Conservation (phyloP, 2,888 invertebrate genomes). For the Caenorhabditis plicata region DNA sequence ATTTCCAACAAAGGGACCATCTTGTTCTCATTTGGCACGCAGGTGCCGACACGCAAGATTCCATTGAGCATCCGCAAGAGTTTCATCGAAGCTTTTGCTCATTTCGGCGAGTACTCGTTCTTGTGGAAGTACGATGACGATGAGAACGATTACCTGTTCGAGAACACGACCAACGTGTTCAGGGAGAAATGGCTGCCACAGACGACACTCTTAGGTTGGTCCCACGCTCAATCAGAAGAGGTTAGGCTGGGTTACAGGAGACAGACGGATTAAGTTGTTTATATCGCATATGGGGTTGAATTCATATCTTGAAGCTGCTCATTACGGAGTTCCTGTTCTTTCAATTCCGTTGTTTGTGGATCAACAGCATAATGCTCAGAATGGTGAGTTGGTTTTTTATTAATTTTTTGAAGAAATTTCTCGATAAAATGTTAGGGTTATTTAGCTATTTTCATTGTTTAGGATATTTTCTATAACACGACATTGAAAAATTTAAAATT, state of each 20-base stretch:
- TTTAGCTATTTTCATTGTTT: too few relatives aligned
- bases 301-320: constrained; percentile 37
- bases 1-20: too few relatives aligned
- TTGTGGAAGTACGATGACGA: constrained; percentile 45
- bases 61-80: constrained; percentile 29
- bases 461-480: too few relatives aligned
- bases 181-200: constrained; percentile 51
- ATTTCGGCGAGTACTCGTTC: constrained; percentile 43
- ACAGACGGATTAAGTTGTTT: constrained; percentile 33
- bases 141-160: constrained; percentile 26
- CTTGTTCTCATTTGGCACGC: constrained; percentile 51
- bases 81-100: constrained; percentile 40
- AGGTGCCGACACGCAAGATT: constrained; percentile 17
- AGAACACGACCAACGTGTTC: constrained; percentile 35
- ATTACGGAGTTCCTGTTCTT: constrained; percentile 44
- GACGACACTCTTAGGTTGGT: constrained; percentile 21
- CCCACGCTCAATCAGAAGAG: background rate
- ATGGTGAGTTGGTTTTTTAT: too few relatives aligned
- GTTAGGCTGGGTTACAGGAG: too few relatives aligned
- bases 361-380: constrained; percentile 32
- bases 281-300: constrained; percentile 50
- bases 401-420: too few relatives aligned
- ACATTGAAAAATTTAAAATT: too few relatives aligned
- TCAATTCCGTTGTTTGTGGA: constrained; percentile 47
- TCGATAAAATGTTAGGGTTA: too few relatives aligned